Evolutionary conservation across 2,797 vertebrate species (phyloP).

Genomic region (Distichodus sexfasciatus): DNA sequence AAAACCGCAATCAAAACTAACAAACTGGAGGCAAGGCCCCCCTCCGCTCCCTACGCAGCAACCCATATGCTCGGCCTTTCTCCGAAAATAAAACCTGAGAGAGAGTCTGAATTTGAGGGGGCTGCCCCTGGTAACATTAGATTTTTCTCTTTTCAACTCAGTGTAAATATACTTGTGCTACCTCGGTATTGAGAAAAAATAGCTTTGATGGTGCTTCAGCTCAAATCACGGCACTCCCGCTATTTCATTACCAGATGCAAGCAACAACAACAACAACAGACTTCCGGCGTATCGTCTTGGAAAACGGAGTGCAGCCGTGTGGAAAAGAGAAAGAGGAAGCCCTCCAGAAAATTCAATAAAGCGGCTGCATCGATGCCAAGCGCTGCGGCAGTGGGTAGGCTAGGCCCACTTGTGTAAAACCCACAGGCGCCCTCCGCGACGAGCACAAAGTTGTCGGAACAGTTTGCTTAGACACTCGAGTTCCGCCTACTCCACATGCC

Average conservation of each 20-base stretch:
- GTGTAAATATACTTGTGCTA: background rate
- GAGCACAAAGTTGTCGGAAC: background rate
- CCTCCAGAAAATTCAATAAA: constrained; percentile 4
- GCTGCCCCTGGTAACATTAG: background rate
- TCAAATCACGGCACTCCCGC: background rate
- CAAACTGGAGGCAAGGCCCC: constrained; percentile 33
- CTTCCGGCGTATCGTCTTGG: background rate
- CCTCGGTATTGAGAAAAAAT: background rate
- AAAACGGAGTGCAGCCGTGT: background rate
- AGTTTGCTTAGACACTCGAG: constrained; percentile 1
- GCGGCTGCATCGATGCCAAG: background rate
- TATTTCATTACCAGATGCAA: background rate
- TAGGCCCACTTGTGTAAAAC: constrained; percentile 5
- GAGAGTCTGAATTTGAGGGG: background rate
- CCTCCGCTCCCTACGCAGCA: constrained; percentile 1
- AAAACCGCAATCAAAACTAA: constrained; percentile 42
- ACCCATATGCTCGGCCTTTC: constrained; percentile 10
- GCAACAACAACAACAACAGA: background rate
- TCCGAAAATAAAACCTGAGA: background rate
- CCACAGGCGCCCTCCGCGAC: background rate
- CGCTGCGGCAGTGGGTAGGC: background rate
- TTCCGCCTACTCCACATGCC: constrained; percentile 1
- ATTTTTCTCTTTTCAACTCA: background rate
- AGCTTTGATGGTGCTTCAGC: background rate
- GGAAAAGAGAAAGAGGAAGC: constrained; percentile 2